Conservation (phyloP, 1,140 invertebrate species). For the Chionoecetes opilio region DNA sequence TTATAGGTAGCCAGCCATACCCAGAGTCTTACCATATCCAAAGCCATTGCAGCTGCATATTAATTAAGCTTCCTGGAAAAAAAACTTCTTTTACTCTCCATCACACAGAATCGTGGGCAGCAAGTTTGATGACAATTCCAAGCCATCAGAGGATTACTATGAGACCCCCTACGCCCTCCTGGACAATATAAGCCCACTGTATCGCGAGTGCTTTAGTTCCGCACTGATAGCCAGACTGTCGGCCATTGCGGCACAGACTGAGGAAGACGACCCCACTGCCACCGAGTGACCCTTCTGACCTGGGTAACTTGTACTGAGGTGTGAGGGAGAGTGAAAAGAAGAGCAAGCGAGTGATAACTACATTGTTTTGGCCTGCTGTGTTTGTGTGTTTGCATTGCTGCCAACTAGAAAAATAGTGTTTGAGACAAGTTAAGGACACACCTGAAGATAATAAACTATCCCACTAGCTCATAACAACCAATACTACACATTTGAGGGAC, state of each 20-base stretch:
- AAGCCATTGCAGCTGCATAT: too few species aligned
- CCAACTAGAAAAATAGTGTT: not conserved
- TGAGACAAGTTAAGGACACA: not conserved
- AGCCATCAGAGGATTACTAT: conserved; percentile 74
- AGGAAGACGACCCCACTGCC: conserved; percentile 24
- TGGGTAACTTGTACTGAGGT: not conserved
- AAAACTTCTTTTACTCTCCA: not conserved
- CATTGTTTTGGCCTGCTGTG: not conserved
- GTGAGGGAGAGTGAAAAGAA: not conserved
- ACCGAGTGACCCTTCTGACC: not conserved
- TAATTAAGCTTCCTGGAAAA: too few species aligned
- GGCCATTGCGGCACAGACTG: not conserved
- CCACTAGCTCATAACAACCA: not conserved
- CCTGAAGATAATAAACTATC: not conserved
- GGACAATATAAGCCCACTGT: conserved; percentile 80
- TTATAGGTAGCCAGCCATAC: too few species aligned
- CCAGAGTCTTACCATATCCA: too few species aligned
- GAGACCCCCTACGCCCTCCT: conserved; percentile 80
- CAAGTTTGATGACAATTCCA: conserved; percentile 70
- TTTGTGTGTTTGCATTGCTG: not conserved
- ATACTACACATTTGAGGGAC: not conserved
- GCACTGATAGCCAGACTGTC: conserved; percentile 71
- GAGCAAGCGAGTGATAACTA: not conserved
- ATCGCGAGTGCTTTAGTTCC: conserved; percentile 77
- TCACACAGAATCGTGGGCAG: conserved; percentile 73